Conservation (phyloP, 2,113 vertebrate species). For the Melanocharis versteri region DNA sequence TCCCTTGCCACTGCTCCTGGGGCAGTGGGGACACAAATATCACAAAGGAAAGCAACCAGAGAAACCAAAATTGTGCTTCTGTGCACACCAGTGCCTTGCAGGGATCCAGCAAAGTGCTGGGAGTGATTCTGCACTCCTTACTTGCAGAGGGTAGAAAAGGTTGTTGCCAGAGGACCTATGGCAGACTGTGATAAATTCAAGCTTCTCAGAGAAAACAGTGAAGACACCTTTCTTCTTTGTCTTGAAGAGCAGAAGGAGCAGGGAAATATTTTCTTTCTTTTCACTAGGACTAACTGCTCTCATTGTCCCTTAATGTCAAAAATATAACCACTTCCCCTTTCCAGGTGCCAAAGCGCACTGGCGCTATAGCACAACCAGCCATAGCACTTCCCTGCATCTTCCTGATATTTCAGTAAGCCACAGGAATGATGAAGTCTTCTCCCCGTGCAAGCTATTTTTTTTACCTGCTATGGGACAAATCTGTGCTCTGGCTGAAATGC, state of each 20-base stretch:
- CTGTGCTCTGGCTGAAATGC: not conserved
- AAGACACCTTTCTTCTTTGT: not conserved
- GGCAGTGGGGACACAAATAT: not conserved
- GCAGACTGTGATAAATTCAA: not conserved
- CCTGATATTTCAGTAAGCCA: not conserved
- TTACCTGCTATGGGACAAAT: not conserved
- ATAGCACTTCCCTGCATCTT: not conserved
- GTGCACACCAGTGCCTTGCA: not conserved
- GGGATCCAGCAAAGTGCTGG: not conserved
- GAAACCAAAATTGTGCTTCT: not conserved
- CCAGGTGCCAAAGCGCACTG: not conserved
- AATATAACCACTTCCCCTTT: not conserved
- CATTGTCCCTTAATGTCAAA: not conserved
- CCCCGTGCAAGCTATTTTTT: not conserved
- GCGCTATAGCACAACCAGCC: not conserved
- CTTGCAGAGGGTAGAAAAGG: not conserved
- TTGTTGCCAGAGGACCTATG: not conserved
- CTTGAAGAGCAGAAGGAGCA: not conserved
- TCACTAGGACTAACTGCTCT: not conserved
- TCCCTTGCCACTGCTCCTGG: not conserved
- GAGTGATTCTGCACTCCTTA: fast-evolving
- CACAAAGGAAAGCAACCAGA: not conserved
- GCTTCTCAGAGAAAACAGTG: not conserved
- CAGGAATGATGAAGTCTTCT: not conserved
- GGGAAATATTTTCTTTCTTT: not conserved